phyloP scores from a whole-genome alignment of 2,888 invertebrate genomes.

The Acleris emargana region DNA sequence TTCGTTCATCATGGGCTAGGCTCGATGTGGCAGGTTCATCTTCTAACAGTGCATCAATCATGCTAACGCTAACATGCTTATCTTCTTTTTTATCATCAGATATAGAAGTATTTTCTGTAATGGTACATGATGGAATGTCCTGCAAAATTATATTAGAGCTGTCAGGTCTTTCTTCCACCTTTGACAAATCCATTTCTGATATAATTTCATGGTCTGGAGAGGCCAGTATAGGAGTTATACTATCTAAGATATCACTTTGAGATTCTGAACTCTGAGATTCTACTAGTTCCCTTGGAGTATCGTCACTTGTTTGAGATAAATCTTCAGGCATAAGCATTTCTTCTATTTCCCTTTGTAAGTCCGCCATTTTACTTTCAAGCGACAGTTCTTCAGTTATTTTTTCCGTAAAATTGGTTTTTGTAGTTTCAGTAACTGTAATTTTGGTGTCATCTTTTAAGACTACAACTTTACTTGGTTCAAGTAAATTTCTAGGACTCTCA shows the following conservation, averaged over 20 bases:
- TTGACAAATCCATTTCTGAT: slow-evolving; percentile 31
- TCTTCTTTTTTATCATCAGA: slow-evolving; percentile 49
- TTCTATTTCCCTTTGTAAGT: slow-evolving; percentile 77
- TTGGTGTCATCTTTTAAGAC: slow-evolving; percentile 36
- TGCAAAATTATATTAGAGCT: background rate
- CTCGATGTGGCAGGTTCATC: slow-evolving; percentile 53
- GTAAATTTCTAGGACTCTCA: slow-evolving; percentile 40
- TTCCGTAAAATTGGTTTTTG: slow-evolving; percentile 8
- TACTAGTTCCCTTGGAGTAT: slow-evolving; percentile 62
- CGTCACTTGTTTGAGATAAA: slow-evolving; percentile 66
- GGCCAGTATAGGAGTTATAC: slow-evolving; percentile 63
- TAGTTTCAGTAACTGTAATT: slow-evolving; percentile 5
- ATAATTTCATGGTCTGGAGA: slow-evolving; percentile 63
- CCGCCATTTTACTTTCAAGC: slow-evolving; percentile 77
- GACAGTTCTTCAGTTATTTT: slow-evolving; percentile 69
- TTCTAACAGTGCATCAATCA: slow-evolving; percentile 59
- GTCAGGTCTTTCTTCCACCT: slow-evolving; percentile 17
- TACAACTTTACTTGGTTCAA: slow-evolving; percentile 19
- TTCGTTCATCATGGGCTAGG: slow-evolving; percentile 50
- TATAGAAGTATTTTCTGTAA: slow-evolving; percentile 4
- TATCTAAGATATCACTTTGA: slow-evolving; percentile 61
- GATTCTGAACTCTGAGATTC: slow-evolving; percentile 61
- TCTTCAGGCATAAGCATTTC: slow-evolving; percentile 77
- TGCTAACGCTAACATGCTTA: slow-evolving; percentile 61
- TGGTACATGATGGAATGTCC: background rate